These are phyloP conservation scores for Tachina lurida DNA, from an alignment of 2,888 invertebrate species.

Conservation along the genomic window DNA sequence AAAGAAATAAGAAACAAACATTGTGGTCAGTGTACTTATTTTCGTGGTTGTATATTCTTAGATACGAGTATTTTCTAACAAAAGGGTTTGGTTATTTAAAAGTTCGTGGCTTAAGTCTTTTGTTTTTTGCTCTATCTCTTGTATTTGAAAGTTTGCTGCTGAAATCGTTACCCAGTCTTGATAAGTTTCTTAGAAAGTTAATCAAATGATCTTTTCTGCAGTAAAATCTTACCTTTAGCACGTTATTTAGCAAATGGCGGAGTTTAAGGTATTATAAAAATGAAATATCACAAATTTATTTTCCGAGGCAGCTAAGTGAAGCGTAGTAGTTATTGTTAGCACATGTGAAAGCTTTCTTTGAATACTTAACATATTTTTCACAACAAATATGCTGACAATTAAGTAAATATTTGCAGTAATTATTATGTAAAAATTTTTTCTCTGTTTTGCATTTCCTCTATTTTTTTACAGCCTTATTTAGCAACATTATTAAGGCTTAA, in stretches of 20 bases:
- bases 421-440: no score
- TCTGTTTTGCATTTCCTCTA: no score
- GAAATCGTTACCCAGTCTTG: neutral
- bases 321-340: no score
- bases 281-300: neutral
- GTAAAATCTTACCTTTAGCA: neutral
- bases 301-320: no score
- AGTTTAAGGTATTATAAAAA: neutral
- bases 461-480: no score
- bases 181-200: constrained; percentile 15
- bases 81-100: constrained; percentile 8
- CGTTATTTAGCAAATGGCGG: neutral
- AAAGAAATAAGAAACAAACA: constrained; percentile 3
- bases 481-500: no score
- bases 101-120: constrained; percentile 52
- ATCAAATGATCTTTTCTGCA: neutral
- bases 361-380: no score
- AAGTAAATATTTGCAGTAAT: no score
- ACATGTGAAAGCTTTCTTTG: no score
- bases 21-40: constrained; percentile 19
- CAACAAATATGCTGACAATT: no score
- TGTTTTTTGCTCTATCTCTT: constrained; percentile 3
- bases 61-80: neutral
- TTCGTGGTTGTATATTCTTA: constrained; percentile 1
- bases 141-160: constrained; percentile 8